Evolutionary conservation across 2,113 vertebrate genomes (phyloP).

Genomic region (Ivindomyrus marchei): DNA sequence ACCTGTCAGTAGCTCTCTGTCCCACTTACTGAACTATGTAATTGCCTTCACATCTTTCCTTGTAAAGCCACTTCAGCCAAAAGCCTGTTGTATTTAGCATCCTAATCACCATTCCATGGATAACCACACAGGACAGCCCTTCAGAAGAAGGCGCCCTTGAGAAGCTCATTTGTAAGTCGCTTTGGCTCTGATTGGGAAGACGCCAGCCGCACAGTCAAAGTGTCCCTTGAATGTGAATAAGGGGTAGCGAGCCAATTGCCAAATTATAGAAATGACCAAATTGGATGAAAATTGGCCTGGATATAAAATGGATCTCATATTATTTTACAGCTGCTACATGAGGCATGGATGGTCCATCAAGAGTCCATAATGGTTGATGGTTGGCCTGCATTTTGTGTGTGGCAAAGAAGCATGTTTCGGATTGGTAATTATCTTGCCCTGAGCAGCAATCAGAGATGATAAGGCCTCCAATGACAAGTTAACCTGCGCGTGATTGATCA

Average conservation of each 20-base stretch:
- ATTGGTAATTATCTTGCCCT: neutral
- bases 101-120: neutral
- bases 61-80: neutral
- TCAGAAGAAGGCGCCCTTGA: conserved; percentile 21
- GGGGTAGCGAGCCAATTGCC: neutral
- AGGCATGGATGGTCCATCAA: neutral
- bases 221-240: neutral
- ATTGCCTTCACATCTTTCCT: neutral
- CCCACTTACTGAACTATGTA: neutral
- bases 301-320: neutral
- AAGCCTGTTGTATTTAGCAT: conserved; percentile 19
- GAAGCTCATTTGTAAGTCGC: conserved; percentile 17
- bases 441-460: conserved; percentile 6
- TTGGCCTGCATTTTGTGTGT: neutral
- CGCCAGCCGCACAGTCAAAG: conserved; percentile 15
- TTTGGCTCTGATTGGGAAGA: conserved; percentile 8
- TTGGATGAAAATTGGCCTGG: neutral
- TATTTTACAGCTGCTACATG: neutral
- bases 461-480: neutral
- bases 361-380: neutral
- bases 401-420: neutral
- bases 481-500: neutral
- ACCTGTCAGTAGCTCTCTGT: neutral
- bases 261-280: neutral
- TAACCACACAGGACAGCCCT: conserved; percentile 24